Evolutionary conservation across 2,888 invertebrate species (phyloP), one percentile per base, ranked within the genome.

Genomic region (Charanyca ferruginea): DNA sequence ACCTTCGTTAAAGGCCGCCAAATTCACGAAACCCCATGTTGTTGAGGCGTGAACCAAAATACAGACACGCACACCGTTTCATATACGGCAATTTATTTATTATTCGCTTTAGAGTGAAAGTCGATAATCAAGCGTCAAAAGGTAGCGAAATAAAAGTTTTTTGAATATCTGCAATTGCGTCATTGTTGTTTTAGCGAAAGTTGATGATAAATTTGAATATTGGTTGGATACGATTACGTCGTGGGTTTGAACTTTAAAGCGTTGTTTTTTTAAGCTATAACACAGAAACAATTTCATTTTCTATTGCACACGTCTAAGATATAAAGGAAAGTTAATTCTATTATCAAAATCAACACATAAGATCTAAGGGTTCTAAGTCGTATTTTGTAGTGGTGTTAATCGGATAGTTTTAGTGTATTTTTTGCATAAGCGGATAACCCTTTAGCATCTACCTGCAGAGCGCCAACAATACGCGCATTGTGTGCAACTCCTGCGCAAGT

Each of bases 351-450:
- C 84, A 86, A 89, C 86, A 86, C 85, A 85, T 51, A 58, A 53
- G 23, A 86, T 87, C 86, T 83, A 88, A 91, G 88, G 88, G 87
- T 87, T 38, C 79, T 87, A 89, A 90, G 82, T 85, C 87, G 79
- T 87, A 85, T 90, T 90, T 90, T 90, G 84, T 88, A 85, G 84
- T 83, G 91, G 94, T 93, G 95, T 93, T 95, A 95, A 95, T 95
- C 95, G 94, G 95, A 94, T 95, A 90, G 91, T 86, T 84, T 85
- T 80, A 80, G 44, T 77, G 71, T 89, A 92, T 93, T 94, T 94
- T 94, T 94, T 94, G 93, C 93, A 93, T 95, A 94, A 95, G 95
- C 94, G 95, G 95, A 95, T 95, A 95, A 95, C 95, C 95, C 94
- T 91, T 91, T 86, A 83, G 77, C 65, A 70, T 88, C 93, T 95